Evolutionary conservation across 2,888 invertebrate genomes (phyloP), one percentile per base, ranked within the genome.

Genomic region (Lymantria monacha): DNA sequence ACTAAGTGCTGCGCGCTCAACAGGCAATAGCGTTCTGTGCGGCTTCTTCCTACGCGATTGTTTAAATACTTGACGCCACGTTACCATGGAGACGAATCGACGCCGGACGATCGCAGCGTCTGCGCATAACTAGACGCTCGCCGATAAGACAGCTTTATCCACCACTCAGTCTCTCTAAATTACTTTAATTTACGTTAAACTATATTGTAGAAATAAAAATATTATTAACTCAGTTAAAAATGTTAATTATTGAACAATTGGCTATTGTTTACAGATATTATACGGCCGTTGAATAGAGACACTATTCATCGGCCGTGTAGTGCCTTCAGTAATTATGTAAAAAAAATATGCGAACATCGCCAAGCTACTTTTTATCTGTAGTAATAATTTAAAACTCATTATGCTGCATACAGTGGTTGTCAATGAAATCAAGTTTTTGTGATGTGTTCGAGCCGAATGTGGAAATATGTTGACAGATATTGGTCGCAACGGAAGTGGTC

Each of bases 341-440:
- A 81, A 81, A 87, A 87, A 89, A 87, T 87, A 84, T 78, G 76
- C 66, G 76, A 61, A 68, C 76, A 76, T 73, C 72, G 74, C 59
- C 67, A 72, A 72, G 76, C 77, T 76, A 88, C 85, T 88, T 90
- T 90, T 90, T 90, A 86, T 86, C 83, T 79, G 79, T 83, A 77
- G 83, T 83, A 85, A 88, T 90, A 88, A 91, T 89, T 90, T 90
- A 88, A 88, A 87, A 87, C 83, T 87, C 87, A 90, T 91, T 91
- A 91, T 85, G 75, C 82, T 80, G 78, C 80, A 80, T 81, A 80
- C 82, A 81, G 76, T 79, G 76, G 83, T 81, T 83, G 87, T 88
- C 89, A 89, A 88, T 89, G 89, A 83, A 86, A 90, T 84, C 88
- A 74, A 85, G 89, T 89, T 89, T 87, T 90, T 90, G 87, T 88